Evolutionary conservation across 2,113 vertebrate species (phyloP).

Genomic region (Micromys minutus): DNA sequence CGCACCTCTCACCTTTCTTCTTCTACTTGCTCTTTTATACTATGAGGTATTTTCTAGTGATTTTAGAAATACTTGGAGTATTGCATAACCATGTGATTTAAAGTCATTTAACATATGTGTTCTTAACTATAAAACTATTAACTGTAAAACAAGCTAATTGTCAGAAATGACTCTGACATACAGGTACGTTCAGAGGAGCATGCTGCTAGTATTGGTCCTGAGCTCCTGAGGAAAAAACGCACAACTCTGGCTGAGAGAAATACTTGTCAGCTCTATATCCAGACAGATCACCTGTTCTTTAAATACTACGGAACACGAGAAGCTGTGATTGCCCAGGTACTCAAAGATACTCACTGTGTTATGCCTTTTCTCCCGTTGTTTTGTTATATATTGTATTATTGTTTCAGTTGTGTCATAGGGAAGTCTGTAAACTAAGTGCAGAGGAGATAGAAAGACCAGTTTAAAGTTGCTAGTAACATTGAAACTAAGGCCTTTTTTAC

Average conservation of each 20-base stretch:
- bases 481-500: background rate
- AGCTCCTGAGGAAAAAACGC: slow-evolving; percentile 92
- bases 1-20: background rate
- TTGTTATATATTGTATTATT: background rate
- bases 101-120: slow-evolving; percentile 30
- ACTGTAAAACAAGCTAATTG: slow-evolving; percentile 18
- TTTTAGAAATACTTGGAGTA: background rate
- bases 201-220: slow-evolving; percentile 81
- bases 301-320: slow-evolving; percentile 92
- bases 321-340: slow-evolving; percentile 97
- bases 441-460: background rate
- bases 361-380: background rate
- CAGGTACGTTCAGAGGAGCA: slow-evolving; percentile 82
- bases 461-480: too few species aligned
- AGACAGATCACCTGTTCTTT: slow-evolving; percentile 96
- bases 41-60: slow-evolving; percentile 31
- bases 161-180: slow-evolving; percentile 53
- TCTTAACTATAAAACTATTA: slow-evolving; percentile 49
- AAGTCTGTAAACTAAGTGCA: background rate
- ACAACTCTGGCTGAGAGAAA: slow-evolving; percentile 93
- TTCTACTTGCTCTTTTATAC: background rate
- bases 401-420: slow-evolving; percentile 29
- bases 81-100: slow-evolving; percentile 13
- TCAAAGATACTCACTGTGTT: background rate
- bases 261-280: slow-evolving; percentile 97